Evolutionary conservation across 1,140 invertebrate species (phyloP).

Genomic region (Heliconius hewitsoni): DNA sequence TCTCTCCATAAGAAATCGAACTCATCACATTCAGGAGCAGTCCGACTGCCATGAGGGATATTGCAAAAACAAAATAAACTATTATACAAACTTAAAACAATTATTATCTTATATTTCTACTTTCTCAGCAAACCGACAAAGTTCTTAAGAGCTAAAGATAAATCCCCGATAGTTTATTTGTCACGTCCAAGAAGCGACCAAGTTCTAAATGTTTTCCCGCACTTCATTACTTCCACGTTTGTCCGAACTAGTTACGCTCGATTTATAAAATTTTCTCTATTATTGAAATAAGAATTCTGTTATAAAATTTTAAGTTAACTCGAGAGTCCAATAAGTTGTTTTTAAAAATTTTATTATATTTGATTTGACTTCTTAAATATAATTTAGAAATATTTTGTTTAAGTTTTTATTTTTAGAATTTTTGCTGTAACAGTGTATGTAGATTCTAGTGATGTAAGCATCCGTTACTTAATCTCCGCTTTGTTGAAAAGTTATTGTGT

Average conservation of each 20-base stretch:
- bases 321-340: not conserved
- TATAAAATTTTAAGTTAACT: not conserved
- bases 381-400: not conserved
- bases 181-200: slow-evolving; percentile 35
- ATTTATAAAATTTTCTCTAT: slow-evolving; percentile 18
- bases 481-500: too few species aligned
- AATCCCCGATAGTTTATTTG: slow-evolving; percentile 38
- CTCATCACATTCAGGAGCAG: too few species aligned
- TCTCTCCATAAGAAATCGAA: too few species aligned
- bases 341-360: not conserved
- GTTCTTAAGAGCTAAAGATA: slow-evolving; percentile 23
- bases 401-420: not conserved
- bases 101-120: not conserved
- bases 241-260: slow-evolving; percentile 28
- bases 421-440: too few species aligned
- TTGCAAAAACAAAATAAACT: not conserved
- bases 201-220: slow-evolving; percentile 37
- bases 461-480: too few species aligned
- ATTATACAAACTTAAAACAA: not conserved
- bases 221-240: slow-evolving; percentile 37
- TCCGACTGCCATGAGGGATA: not conserved
- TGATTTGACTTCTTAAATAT: not conserved
- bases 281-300: slow-evolving; percentile 35
- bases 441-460: too few species aligned
- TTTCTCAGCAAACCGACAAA: not conserved